A percentile compares a stretch with the other conserved stretches of the same genome.
Evolutionary conservation across 1,140 invertebrate species (phyloP).

Genomic region (Drosophila nasuta): DNA sequence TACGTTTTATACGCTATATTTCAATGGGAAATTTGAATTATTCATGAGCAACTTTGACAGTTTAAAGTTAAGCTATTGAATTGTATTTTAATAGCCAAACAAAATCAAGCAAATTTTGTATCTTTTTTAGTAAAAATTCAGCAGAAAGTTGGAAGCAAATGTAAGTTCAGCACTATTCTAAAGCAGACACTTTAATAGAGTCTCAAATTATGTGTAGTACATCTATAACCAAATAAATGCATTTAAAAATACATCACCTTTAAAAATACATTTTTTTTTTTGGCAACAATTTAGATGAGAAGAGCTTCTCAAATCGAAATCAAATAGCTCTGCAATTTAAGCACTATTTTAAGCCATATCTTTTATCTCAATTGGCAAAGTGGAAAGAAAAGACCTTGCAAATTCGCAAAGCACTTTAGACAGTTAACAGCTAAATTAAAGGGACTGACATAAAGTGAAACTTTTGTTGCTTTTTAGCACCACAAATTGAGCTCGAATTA

Average conservation of each 20-base stretch:
- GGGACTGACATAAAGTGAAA: slow-evolving; percentile 2
- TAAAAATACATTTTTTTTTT: too few relatives aligned
- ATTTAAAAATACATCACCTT: too few relatives aligned
- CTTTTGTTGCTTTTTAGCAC: background rate
- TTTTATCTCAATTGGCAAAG: background rate
- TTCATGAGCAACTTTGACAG: background rate
- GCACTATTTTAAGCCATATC: background rate
- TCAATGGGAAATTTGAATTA: background rate
- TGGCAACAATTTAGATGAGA: too few relatives aligned
- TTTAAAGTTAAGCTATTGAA: too few relatives aligned
- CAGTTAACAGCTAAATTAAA: background rate
- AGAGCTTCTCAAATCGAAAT: background rate
- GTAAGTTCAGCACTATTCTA: too few relatives aligned
- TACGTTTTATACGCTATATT: background rate
- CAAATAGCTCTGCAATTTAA: background rate
- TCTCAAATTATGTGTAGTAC: too few relatives aligned
- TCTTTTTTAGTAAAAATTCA: too few relatives aligned
- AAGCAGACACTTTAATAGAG: too few relatives aligned
- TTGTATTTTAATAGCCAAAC: too few relatives aligned
- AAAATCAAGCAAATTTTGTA: too few relatives aligned
- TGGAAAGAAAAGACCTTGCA: background rate
- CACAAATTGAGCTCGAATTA: slow-evolving; percentile 19
- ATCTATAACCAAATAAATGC: too few relatives aligned
- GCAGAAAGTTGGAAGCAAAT: too few relatives aligned
- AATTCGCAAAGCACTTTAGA: slow-evolving; percentile 6